Conservation (phyloP, 2,888 invertebrate species). For the Luperina nickerlii region DNA sequence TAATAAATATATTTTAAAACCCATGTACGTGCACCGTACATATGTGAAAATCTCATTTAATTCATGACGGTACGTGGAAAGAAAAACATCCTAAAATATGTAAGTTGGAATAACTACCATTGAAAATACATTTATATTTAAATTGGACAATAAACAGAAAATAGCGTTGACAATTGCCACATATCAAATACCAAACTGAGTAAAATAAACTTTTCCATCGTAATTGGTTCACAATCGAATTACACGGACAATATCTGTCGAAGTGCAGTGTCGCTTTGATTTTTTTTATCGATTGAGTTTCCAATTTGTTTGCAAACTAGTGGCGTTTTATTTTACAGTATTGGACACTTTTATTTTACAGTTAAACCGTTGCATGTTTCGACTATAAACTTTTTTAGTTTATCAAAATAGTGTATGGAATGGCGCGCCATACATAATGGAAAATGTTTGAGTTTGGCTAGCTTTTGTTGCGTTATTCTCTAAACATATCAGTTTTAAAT, state of each 20-base stretch:
- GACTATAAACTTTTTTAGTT: background rate
- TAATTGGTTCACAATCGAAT: slow-evolving; percentile 32
- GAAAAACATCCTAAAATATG: background rate
- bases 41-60: no score
- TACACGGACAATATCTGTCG: slow-evolving; percentile 36
- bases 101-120: background rate
- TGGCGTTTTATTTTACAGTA: slow-evolving; percentile 36
- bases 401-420: background rate
- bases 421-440: background rate
- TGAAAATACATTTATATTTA: no score
- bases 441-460: background rate
- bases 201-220: slow-evolving; percentile 9
- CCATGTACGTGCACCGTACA: no score
- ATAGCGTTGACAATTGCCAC: background rate
- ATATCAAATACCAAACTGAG: background rate
- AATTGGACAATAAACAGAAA: background rate
- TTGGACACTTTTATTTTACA: slow-evolving; percentile 32
- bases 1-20: no score
- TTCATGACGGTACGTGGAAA: no score
- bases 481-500: background rate
- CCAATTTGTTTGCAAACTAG: slow-evolving; percentile 53
- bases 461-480: background rate
- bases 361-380: slow-evolving; percentile 1
- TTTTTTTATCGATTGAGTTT: slow-evolving; percentile 48
- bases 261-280: background rate